These are phyloP conservation scores for Drosophila mojavensis DNA, from an alignment of 1,140 invertebrate species.

Conservation along the genomic window DNA sequence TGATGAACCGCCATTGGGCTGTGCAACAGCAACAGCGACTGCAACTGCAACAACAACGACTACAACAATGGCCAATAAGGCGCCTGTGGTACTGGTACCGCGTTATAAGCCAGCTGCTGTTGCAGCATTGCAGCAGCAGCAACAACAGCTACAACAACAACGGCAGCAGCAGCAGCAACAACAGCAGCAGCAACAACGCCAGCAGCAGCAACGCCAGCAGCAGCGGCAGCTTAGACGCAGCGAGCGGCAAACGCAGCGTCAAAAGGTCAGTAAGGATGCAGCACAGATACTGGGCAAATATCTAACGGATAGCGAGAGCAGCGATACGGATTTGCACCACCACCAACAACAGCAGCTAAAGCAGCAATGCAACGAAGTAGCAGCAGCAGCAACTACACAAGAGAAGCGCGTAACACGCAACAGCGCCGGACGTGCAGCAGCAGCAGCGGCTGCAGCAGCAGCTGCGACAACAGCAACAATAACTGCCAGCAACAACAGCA, in stretches of 20 bases:
- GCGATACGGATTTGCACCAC: constrained; percentile 56
- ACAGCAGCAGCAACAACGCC: constrained; percentile 16
- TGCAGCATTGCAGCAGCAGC: constrained; percentile 30
- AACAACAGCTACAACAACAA: constrained; percentile 32
- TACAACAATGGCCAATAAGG: constrained; percentile 33
- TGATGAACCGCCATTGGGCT: constrained; percentile 43
- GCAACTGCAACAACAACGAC: constrained; percentile 1
- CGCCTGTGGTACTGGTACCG: constrained; percentile 61
- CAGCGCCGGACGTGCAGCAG: constrained; percentile 60
- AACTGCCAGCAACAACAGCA: constrained; percentile 24
- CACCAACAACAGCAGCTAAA: constrained; percentile 4
- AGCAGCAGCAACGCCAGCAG: constrained; percentile 45
- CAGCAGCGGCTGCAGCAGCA: constrained; percentile 28
- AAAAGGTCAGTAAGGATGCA: constrained; percentile 16
- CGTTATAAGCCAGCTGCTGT: constrained; percentile 66
- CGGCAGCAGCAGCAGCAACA: neutral
- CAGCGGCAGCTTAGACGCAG: constrained; percentile 65
- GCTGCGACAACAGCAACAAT: constrained; percentile 34
- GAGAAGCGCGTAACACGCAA: constrained; percentile 71
- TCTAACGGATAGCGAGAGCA: constrained; percentile 59
- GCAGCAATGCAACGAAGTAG: constrained; percentile 20
- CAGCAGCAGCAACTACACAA: constrained; percentile 2
- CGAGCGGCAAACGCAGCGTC: constrained; percentile 59
- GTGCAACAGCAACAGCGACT: neutral
- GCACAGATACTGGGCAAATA: constrained; percentile 31